Evolutionary conservation across 2,113 vertebrate genomes (phyloP), one percentile per base, ranked within the genome.

Genomic region (Cheilinus undulatus): DNA sequence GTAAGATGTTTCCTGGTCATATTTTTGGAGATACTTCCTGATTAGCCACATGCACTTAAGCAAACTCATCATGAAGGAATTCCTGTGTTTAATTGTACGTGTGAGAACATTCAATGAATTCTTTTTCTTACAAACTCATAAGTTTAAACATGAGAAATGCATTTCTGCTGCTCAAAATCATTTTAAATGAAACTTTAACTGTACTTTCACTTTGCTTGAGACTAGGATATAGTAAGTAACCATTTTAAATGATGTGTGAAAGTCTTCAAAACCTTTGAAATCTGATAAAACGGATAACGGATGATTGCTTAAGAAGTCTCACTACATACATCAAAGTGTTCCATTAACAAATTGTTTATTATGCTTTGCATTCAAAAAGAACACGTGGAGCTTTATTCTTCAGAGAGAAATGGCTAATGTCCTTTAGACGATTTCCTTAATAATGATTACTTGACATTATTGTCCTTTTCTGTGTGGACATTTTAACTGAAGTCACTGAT

Each of bases 1-100:
- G 64, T 36, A 4, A 56, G 60, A 63, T 34, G 77, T 81, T 34
- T 78, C 51, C 22, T 40, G 54, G 48, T 75, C 57, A 42, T n/a
- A 48, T 3, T 10, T 20, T 53, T 5, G 2, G 1, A 19, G 69
- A 1, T 32, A 73, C 66, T 84, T 89, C 75, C 80, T 82, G 49
- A 45, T 78, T 1, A 3, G 12, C 58, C 36, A 20, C 49, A 45
- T 38, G 42, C 43, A 11, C 46, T 45, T 32, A 57, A 65, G 13
- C 12, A 32, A 62, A 59, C 72, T 63, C 20, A 68, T 14, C 30
- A 26, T 22, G 3, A 19, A 24, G 66, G 53, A 60, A 46, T 28
- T 61, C 7, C 17, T 34, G 15, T 13, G 17, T 11, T 38, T 4
- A 45, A 3, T 23, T 14, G 4, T 12, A 40, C 30, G 53, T 53